Evolutionary conservation across 2,888 invertebrate genomes (phyloP).

Genomic region (Tryphoninae sp.): DNA sequence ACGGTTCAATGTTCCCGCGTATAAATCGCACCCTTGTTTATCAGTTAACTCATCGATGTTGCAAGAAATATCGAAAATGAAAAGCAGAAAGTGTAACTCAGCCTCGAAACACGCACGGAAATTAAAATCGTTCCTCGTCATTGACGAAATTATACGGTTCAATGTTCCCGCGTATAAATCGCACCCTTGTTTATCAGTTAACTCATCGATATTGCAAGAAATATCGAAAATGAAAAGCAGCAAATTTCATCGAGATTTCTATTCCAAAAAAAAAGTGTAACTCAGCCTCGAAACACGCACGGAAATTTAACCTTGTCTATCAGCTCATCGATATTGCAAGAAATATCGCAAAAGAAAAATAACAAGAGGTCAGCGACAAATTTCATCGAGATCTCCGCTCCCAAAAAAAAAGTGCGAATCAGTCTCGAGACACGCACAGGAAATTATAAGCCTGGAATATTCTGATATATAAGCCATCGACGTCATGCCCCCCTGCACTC

Average conservation of each 20-base stretch:
- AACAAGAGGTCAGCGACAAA: not conserved
- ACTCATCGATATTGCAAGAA: too few relatives aligned
- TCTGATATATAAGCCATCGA: not conserved
- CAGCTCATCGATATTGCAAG: too few relatives aligned
- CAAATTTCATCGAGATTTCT: not conserved
- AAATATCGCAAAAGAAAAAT: too few relatives aligned
- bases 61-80: too few relatives aligned
- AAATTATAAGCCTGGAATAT: conserved; percentile 40
- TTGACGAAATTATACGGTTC: not conserved
- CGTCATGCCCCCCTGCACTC: not conserved
- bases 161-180: too few relatives aligned
- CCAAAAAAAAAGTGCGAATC: not conserved
- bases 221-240: too few relatives aligned
- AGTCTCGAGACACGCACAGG: not conserved
- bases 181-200: too few relatives aligned
- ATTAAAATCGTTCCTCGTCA: not conserved
- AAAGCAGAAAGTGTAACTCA: not conserved
- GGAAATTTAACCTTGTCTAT: too few relatives aligned
- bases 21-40: too few relatives aligned
- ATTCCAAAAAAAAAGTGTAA: not conserved
- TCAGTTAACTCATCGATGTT: too few relatives aligned
- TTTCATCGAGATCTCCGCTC: not conserved
- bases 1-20: too few relatives aligned
- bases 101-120: not conserved
- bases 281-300: not conserved